These are phyloP conservation scores for Gymnothorax javanicus DNA, from an alignment of 2,797 vertebrate genomes.

Conservation along the genomic window DNA sequence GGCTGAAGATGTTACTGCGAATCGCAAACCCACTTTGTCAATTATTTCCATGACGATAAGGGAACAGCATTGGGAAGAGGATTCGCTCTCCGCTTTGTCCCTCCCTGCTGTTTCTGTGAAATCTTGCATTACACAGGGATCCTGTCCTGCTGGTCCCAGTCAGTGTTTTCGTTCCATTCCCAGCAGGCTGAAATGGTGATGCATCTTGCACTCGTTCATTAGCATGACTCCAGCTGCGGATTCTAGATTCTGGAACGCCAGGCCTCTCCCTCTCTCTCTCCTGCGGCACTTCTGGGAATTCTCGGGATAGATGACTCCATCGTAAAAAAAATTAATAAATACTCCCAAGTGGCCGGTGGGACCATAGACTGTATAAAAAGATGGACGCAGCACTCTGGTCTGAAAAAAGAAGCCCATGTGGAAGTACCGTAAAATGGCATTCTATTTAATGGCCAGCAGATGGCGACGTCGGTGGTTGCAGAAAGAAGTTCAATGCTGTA, in stretches of 20 bases:
- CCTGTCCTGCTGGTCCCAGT: constrained; percentile 44
- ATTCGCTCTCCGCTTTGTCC: constrained; percentile 42
- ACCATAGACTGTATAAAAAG: too few species aligned
- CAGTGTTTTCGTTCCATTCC: not conserved
- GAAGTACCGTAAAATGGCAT: too few species aligned
- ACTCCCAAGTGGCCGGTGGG: constrained; percentile 45
- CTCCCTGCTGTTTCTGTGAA: not conserved
- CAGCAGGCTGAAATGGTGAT: not conserved
- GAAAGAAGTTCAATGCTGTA: too few species aligned
- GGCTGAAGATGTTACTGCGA: constrained; percentile 51
- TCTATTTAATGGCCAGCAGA: too few species aligned
- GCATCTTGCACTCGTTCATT: not conserved
- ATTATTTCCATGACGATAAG: constrained; percentile 53
- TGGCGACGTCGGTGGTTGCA: too few species aligned
- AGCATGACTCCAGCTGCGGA: not conserved
- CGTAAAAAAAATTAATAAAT: constrained; percentile 29
- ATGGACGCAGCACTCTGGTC: too few species aligned
- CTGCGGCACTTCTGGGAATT: constrained; percentile 48
- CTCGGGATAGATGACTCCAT: constrained; percentile 58
- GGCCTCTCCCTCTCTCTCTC: constrained; percentile 52
- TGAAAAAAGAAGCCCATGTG: too few species aligned
- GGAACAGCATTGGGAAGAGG: constrained; percentile 22
- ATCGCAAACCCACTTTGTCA: constrained; percentile 53
- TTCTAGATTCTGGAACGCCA: not conserved
- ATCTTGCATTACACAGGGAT: constrained; percentile 39